phyloP scores from a whole-genome alignment of 1,140 invertebrate genomes.

The Lerema accius region DNA sequence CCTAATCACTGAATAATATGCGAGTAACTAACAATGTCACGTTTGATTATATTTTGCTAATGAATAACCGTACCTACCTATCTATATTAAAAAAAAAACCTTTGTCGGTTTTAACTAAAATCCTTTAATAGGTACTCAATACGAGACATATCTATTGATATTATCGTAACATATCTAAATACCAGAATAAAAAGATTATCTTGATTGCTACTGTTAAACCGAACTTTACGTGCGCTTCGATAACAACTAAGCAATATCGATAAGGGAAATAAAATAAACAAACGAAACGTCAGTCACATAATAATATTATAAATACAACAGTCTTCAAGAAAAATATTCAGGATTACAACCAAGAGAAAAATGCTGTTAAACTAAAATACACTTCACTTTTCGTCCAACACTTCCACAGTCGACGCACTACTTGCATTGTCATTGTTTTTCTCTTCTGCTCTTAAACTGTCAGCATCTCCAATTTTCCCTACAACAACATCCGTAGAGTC shows the following conservation, averaged over 20 bases:
- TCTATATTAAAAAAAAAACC: no score
- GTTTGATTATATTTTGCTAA: no score
- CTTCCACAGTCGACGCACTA: slow-evolving; percentile 74
- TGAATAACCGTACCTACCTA: no score
- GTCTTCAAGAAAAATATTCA: slow-evolving; percentile 20
- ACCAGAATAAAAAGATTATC: no score
- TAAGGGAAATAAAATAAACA: slow-evolving; percentile 22
- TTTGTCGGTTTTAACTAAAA: no score
- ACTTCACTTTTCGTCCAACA: slow-evolving; percentile 69
- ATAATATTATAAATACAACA: slow-evolving; percentile 32
- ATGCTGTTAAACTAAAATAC: slow-evolving; percentile 10
- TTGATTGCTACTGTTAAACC: neutral
- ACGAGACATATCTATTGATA: no score
- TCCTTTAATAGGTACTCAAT: no score
- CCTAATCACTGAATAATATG: no score
- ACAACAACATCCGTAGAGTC: slow-evolving; percentile 49
- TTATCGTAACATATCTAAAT: no score
- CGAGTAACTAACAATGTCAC: no score
- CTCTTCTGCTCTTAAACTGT: slow-evolving; percentile 45
- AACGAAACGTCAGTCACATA: slow-evolving; percentile 21
- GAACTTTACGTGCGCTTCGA: slow-evolving; percentile 6
- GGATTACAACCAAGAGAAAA: slow-evolving; percentile 28
- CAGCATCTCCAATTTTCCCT: slow-evolving; percentile 39
- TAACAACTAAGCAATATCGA: neutral
- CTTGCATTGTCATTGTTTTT: slow-evolving; percentile 68